Evolutionary conservation across 2,888 invertebrate species (phyloP), one percentile per base, ranked within the genome.

Genomic region (Siphonodentalium dalli): DNA sequence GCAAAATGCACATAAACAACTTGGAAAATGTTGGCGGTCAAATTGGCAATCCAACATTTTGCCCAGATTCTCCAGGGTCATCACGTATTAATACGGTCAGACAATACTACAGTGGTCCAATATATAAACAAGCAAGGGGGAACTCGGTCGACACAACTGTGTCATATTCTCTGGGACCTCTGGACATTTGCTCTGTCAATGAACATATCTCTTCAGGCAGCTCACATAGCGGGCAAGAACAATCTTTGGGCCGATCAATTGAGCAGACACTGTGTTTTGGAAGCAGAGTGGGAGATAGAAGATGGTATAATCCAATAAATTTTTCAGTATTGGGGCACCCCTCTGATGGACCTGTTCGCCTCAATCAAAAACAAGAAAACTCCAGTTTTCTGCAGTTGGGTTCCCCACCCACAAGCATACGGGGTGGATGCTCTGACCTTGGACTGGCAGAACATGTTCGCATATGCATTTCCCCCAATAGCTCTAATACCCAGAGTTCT

Each of bases 1-100:
- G 33, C 24, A 48, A 39, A 26, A 9, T n/a, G 4, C 58, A 55
- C 29, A 63, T 63, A 37, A 63, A 61, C 34, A 53, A 28, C 38
- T 42, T 58, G 31, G 63, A 58, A n/a, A 20, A 4, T 52, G 44
- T 33, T 28, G 23, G 55, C 55, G 44, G 50, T 55, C n/a, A 8
- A 27, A 24, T 18, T 29, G 13, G 15, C 55, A 27, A 11, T 55
- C 11, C 33, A 34, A 39, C 55, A 55, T 44, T 54, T 54, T 37
- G 21, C 44, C 11, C 4, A 4, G 8, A 18, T 21, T 21, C 13
- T 54, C 21, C 8, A 39, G 11, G n/a, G 28, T 11, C 9, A 54
- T 34, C 2, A n/a, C 11, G 34, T 51, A 11, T 18, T 52, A 28
- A 28, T 57, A 11, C 20, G 48, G 15, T 54, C 40, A n/a, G 58